A percentile compares a stretch with the other conserved stretches of the same genome.
phyloP scores from a whole-genome alignment of 2,113 vertebrate species.

The Oreochromis aureus region DNA sequence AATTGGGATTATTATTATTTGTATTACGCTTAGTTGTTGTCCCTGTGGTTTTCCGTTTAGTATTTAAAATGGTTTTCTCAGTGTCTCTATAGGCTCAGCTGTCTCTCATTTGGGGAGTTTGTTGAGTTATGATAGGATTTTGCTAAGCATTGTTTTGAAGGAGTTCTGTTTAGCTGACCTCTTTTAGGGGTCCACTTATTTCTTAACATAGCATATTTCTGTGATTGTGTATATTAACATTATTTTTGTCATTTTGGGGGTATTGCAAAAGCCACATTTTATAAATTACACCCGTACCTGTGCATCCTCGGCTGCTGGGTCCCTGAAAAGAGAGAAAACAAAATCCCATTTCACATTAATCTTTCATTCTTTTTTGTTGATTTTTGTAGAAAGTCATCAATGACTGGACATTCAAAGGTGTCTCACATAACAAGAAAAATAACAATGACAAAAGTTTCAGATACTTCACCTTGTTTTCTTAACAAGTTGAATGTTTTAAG shows the following conservation, averaged over 20 bases:
- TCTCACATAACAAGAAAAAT: neutral
- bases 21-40: rapidly evolving
- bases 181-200: neutral
- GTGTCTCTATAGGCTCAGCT: rapidly evolving
- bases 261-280: too few species aligned
- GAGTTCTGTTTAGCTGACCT: neutral
- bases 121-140: neutral
- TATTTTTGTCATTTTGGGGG: too few species aligned
- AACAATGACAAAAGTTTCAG: rapidly evolving
- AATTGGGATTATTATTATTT: neutral
- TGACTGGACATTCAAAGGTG: too few species aligned
- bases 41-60: neutral
- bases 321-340: too few species aligned
- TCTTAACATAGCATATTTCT: rapidly evolving
- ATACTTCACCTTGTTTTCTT: neutral
- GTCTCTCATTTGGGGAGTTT: neutral
- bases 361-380: too few species aligned
- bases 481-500: neutral
- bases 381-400: neutral
- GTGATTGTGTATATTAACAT: too few species aligned
- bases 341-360: too few species aligned
- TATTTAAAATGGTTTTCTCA: rapidly evolving
- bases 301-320: too few species aligned
- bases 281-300: too few species aligned
- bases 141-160: neutral